A percentile compares a stretch with the other conserved stretches of the same genome.
phyloP scores from a whole-genome alignment of 2,113 vertebrate species.

The Thalassarche chlororhynchos region DNA sequence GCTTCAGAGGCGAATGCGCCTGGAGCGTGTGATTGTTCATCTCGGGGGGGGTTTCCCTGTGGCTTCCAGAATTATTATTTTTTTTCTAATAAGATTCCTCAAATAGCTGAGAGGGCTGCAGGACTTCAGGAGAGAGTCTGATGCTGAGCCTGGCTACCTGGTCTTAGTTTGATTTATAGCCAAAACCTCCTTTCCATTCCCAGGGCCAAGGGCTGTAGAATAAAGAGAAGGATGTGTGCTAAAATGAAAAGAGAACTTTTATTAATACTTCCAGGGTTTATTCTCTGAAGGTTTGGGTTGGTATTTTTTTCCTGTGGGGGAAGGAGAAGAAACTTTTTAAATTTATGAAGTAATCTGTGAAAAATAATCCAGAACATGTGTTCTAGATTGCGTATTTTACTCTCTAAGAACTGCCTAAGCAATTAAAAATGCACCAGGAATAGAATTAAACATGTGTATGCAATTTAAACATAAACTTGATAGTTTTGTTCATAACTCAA shows the following conservation, averaged over 20 bases:
- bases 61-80: neutral
- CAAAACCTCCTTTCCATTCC: constrained; percentile 16
- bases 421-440: constrained; percentile 40
- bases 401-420: constrained; percentile 19
- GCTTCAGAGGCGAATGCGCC: neutral
- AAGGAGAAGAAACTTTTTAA: constrained; percentile 59
- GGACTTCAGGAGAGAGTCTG: constrained; percentile 40
- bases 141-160: constrained; percentile 49
- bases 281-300: neutral
- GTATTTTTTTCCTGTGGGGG: neutral
- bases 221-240: constrained; percentile 57
- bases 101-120: constrained; percentile 9
- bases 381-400: constrained; percentile 1
- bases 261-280: constrained; percentile 7
- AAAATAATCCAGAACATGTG: constrained; percentile 41
- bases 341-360: constrained; percentile 33
- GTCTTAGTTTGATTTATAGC: constrained; percentile 10
- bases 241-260: constrained; percentile 42
- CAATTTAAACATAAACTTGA: neutral
- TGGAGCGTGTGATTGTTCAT: neutral
- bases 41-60: neutral
- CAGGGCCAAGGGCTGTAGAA: constrained; percentile 13
- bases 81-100: neutral
- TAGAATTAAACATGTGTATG: neutral
- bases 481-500: neutral